These are phyloP conservation scores for Balanococcus diminutus DNA, from an alignment of 2,888 invertebrate species.

Conservation along the genomic window DNA sequence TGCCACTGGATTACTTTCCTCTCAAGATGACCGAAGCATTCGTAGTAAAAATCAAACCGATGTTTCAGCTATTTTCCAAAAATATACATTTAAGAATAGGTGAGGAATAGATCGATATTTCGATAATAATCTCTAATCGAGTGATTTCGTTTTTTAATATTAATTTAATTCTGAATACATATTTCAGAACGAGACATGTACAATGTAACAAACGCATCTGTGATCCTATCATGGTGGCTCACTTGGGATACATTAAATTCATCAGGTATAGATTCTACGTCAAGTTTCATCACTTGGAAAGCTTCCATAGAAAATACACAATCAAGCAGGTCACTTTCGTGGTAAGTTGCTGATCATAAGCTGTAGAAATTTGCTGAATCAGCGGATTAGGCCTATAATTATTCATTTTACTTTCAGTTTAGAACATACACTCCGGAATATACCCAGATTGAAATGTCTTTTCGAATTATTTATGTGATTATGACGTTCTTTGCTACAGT, in stretches of 20 bases:
- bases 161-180: slow-evolving; percentile 41
- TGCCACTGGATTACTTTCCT: slow-evolving; percentile 71
- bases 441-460: slow-evolving; percentile 97
- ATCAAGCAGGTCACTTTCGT: slow-evolving; percentile 84
- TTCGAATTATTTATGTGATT: slow-evolving; percentile 89
- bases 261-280: slow-evolving; percentile 86
- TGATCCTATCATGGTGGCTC: slow-evolving; percentile 85
- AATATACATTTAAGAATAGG: slow-evolving; percentile 48
- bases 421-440: slow-evolving; percentile 95
- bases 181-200: slow-evolving; percentile 76
- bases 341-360: slow-evolving; percentile 67
- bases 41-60: neutral
- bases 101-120: neutral
- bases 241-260: slow-evolving; percentile 87
- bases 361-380: neutral
- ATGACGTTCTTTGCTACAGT: slow-evolving; percentile 86
- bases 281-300: slow-evolving; percentile 81
- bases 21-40: slow-evolving; percentile 47
- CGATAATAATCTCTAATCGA: no score
- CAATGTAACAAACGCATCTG: slow-evolving; percentile 81
- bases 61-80: slow-evolving; percentile 47
- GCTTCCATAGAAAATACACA: slow-evolving; percentile 81
- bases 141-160: slow-evolving; percentile 14
- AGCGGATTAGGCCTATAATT: neutral
- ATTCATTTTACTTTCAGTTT: slow-evolving; percentile 71